phyloP scores from a whole-genome alignment of 2,113 vertebrate genomes.

The Greenwoodochromis staneri region DNA sequence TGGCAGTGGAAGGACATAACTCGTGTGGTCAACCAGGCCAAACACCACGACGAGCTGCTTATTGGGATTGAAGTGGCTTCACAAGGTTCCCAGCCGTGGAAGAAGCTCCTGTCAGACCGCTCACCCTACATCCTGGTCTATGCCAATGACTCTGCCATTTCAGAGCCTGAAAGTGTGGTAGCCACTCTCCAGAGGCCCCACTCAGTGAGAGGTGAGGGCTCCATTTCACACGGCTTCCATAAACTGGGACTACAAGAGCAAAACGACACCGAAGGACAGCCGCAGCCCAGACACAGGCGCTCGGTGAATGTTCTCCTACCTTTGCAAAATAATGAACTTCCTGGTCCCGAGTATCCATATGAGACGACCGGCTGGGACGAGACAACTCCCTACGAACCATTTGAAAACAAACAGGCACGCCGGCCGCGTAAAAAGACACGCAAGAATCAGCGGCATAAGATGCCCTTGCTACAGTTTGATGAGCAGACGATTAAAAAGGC shows the following conservation, averaged over 20 bases:
- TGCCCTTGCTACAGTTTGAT: conserved; percentile 87
- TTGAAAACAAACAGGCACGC: conserved; percentile 73
- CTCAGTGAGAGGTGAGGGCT: neutral
- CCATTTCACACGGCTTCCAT: conserved; percentile 45
- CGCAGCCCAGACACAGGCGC: conserved; percentile 67
- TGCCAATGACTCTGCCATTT: conserved; percentile 90
- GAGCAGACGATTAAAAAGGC: conserved; percentile 92
- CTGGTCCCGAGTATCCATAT: conserved; percentile 81
- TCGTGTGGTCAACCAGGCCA: conserved; percentile 75
- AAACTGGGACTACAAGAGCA: conserved; percentile 37
- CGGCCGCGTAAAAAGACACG: conserved; percentile 80
- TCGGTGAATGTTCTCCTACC: conserved; percentile 76
- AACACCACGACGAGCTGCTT: conserved; percentile 74
- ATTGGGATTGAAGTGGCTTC: conserved; percentile 78
- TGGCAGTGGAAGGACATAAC: conserved; percentile 95
- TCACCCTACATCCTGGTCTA: conserved; percentile 91
- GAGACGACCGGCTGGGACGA: conserved; percentile 76
- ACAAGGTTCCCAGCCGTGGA: conserved; percentile 53
- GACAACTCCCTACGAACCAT: conserved; percentile 74
- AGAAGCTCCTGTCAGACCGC: conserved; percentile 59
- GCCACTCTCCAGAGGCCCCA: conserved; percentile 76
- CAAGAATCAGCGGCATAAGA: conserved; percentile 78
- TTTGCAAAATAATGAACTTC: conserved; percentile 90
- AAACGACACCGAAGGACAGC: conserved; percentile 4
- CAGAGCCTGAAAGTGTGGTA: conserved; percentile 84